Conservation (phyloP, 2,797 vertebrate species). For the Melopsittacus undulatus region DNA sequence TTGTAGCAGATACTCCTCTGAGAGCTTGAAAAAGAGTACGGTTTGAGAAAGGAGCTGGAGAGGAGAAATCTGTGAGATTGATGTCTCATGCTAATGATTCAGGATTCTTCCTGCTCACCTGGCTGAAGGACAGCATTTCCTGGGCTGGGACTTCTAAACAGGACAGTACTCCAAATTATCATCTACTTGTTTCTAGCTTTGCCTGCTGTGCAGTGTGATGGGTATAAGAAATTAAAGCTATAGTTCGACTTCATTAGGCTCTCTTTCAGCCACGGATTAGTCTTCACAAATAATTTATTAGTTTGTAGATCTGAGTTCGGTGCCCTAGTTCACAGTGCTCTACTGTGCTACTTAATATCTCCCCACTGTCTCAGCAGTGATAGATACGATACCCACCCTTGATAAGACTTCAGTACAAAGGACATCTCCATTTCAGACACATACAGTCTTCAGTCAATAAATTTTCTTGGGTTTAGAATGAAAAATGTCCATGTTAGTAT, state of each 20-base stretch:
- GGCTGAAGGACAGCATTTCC: neutral
- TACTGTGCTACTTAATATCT: neutral
- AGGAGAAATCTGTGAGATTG: neutral
- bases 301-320: neutral
- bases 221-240: neutral
- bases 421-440: neutral
- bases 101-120: neutral
- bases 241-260: neutral
- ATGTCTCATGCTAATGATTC: neutral
- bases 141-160: neutral
- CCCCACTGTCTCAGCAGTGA: neutral
- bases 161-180: neutral
- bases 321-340: neutral
- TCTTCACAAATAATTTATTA: neutral
- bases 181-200: neutral
- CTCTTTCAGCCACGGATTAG: neutral
- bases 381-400: neutral
- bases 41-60: neutral
- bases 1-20: neutral
- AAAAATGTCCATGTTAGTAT: neutral
- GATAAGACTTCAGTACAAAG: neutral
- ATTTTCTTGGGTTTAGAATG: neutral
- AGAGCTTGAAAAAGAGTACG: neutral
- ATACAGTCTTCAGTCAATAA: neutral
- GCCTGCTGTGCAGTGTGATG: neutral